These are phyloP conservation scores for Drosophila affinis DNA, from an alignment of 2,888 invertebrate genomes.

Conservation along the genomic window DNA sequence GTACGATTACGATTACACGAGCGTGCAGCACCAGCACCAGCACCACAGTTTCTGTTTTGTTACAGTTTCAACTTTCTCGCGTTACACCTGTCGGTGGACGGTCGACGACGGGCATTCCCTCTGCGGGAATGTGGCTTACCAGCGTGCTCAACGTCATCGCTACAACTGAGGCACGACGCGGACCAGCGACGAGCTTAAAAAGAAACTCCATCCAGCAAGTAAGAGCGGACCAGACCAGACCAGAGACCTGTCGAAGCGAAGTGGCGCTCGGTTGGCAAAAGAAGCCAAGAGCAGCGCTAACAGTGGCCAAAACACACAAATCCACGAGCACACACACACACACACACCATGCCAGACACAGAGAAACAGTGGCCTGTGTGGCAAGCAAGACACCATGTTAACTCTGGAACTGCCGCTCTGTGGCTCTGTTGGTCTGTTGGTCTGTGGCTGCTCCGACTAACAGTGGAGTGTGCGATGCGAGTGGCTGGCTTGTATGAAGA, in stretches of 20 bases:
- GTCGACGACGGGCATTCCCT: neutral
- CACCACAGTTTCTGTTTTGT: constrained; percentile 4
- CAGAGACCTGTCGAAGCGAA: constrained; percentile 13
- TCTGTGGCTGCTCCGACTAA: neutral
- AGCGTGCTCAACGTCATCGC: constrained; percentile 64
- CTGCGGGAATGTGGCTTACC: constrained; percentile 41
- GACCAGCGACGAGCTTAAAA: constrained; percentile 32
- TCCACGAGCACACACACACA: neutral
- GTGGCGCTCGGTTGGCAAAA: constrained; percentile 22
- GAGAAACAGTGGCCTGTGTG: constrained; percentile 7
- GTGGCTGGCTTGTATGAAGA: neutral
- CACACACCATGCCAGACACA: no score
- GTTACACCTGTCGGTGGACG: constrained; percentile 57
- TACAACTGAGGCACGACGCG: constrained; percentile 32
- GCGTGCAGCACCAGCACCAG: neutral
- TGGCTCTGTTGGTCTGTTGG: neutral
- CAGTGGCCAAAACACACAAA: constrained; percentile 9
- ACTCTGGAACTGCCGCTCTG: neutral
- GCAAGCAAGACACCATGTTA: constrained; percentile 2
- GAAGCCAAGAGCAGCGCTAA: constrained; percentile 12
- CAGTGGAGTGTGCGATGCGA: neutral
- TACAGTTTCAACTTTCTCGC: constrained; percentile 47
- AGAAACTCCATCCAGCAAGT: constrained; percentile 40
- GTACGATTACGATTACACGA: constrained; percentile 5
- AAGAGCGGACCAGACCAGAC: constrained; percentile 4